Percentiles rank a stretch among this genome's conserved stretches.
These are phyloP conservation scores for Melanotaenia trifasciata DNA, from an alignment of 2,797 vertebrate genomes.

Conservation along the genomic window DNA sequence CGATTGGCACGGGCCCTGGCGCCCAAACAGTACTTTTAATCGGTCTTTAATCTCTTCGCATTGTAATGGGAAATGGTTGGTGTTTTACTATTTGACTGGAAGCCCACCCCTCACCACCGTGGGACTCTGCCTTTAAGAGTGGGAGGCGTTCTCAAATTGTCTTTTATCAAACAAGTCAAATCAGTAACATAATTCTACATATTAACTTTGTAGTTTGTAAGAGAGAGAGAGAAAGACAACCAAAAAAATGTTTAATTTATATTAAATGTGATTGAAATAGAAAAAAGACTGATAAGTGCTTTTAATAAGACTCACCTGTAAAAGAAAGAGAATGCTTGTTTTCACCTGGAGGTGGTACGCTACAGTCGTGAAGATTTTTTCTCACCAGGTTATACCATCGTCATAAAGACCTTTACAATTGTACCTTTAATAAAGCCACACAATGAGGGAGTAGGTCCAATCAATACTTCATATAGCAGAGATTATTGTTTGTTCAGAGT, in stretches of 20 bases:
- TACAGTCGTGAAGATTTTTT: slow-evolving; percentile 59
- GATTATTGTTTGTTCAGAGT: slow-evolving; percentile 77
- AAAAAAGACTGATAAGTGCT: slow-evolving; percentile 30
- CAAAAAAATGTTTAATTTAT: slow-evolving; percentile 3
- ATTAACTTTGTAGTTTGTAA: slow-evolving; percentile 69
- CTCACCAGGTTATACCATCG: slow-evolving; percentile 56
- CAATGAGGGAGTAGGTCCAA: slow-evolving; percentile 64
- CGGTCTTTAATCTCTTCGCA: slow-evolving; percentile 84
- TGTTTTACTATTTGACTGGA: slow-evolving; percentile 83
- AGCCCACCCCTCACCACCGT: slow-evolving; percentile 64
- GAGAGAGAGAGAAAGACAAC: slow-evolving; percentile 30
- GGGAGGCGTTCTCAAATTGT: slow-evolving; percentile 71
- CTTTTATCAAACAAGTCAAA: slow-evolving; percentile 70
- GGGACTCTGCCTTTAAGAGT: slow-evolving; percentile 63
- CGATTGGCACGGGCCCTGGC: slow-evolving; percentile 68
- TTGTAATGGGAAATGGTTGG: slow-evolving; percentile 88
- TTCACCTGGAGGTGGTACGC: slow-evolving; percentile 20
- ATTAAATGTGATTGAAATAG: slow-evolving; percentile 26
- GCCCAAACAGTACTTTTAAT: slow-evolving; percentile 77
- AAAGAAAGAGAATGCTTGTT: slow-evolving; percentile 9
- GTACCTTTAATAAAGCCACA: slow-evolving; percentile 77
- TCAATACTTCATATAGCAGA: slow-evolving; percentile 79
- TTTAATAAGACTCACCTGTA: slow-evolving; percentile 21
- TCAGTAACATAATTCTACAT: slow-evolving; percentile 66
- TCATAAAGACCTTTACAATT: slow-evolving; percentile 73